Percentiles rank a stretch among this genome's conserved stretches.
These are phyloP conservation scores for Homarus americanus DNA, from an alignment of 1,140 invertebrate genomes.

Conservation along the genomic window DNA sequence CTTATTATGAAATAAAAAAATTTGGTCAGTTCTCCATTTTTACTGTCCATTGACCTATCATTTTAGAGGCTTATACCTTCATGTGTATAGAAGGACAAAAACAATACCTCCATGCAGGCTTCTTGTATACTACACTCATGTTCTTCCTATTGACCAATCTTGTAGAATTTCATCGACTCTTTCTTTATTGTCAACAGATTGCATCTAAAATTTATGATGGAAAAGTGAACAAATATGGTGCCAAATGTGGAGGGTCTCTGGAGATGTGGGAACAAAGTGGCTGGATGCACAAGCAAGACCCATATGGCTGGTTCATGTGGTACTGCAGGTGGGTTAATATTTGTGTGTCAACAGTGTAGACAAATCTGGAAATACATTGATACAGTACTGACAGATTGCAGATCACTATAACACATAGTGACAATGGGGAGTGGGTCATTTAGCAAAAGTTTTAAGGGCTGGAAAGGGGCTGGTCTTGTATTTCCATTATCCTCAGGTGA, in stretches of 20 bases:
- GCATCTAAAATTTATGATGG: constrained; percentile 66
- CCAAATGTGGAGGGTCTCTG: constrained; percentile 67
- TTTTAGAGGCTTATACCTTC: background rate
- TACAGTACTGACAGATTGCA: no score
- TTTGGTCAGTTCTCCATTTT: no score
- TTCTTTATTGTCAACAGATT: constrained; percentile 43
- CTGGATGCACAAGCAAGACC: constrained; percentile 71
- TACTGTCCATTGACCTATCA: no score
- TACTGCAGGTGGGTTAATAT: constrained; percentile 66
- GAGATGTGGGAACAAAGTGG: constrained; percentile 73
- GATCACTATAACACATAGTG: no score
- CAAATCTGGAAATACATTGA: no score
- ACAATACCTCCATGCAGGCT: background rate
- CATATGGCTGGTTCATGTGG: constrained; percentile 74
- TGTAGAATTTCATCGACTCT: background rate
- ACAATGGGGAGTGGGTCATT: no score
- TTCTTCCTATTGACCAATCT: background rate
- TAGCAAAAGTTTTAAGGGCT: no score
- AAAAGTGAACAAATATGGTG: constrained; percentile 65
- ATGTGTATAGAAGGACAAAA: background rate
- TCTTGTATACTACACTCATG: background rate
- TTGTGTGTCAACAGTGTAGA: no score
- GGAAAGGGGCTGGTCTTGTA: no score
- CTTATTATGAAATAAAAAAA: no score
- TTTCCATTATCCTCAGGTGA: no score